Evolutionary conservation across 1,140 invertebrate genomes (phyloP), one percentile per base, ranked within the genome.

Genomic region (Bombus ignitus): DNA sequence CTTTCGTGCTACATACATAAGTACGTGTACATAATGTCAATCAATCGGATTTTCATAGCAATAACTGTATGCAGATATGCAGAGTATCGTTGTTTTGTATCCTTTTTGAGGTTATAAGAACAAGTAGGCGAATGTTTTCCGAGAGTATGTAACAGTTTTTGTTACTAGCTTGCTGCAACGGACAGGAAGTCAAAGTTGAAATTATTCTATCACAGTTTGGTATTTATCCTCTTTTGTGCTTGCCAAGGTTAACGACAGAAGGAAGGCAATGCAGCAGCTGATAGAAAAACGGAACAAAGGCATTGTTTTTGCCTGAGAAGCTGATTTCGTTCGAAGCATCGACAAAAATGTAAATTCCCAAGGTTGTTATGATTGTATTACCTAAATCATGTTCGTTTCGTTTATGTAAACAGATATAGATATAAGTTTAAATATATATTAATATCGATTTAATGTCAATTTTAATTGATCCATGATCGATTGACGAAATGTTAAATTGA

Each of bases 231-330:
- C 72, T 83, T 83, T 86, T 70, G 85, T 53, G 39, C 6, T 22
- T 37, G 66, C n/a, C 84, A 85, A 85, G 84, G 84, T 22, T 75
- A 13, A 42, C 53, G 57, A 32, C 59, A 37, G 72, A 47, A 81
- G 59, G 84, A 75, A 77, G 81, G 65, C 32, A 76, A 71, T 53
- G 66, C 28, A 74, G 62, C 62, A 81, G n/a, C 62, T 44, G 70
- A 81, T 70, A 66, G 72, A 75, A 72, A 86, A 86, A 76, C 53
- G 47, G 59, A 79, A 87, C 82, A 87, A 87, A 87, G 86, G 62
- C 86, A 79, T 84, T 84, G 82, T 84, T 77, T 66, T 76, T 44
- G 39, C 22, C 59, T 85, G 76, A 87, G 86, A 87, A 70, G 79
- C 59, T 32, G 75, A 87, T 84, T 84, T 83, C 82, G 65, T 78